A percentile compares a stretch with the other conserved stretches of the same genome.
Evolutionary conservation across 1,140 invertebrate genomes (phyloP).

Genomic region (Proales similis): DNA sequence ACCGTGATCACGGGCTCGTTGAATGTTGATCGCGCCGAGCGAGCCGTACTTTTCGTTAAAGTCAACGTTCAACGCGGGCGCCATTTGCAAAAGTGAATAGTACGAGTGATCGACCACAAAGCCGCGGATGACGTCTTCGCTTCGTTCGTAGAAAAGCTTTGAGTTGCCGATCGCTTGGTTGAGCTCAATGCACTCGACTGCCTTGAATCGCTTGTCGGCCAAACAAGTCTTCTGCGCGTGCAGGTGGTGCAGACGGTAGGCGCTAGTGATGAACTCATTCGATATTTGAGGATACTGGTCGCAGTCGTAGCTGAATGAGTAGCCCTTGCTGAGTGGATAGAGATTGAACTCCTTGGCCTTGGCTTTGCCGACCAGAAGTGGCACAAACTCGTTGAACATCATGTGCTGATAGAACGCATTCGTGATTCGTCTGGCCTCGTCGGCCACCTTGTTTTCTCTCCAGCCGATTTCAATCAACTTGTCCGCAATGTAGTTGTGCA

Average conservation of each 20-base stretch:
- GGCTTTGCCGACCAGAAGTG: constrained; percentile 68
- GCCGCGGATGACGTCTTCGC: constrained; percentile 53
- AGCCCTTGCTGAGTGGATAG: constrained; percentile 58
- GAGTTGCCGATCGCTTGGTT: constrained; percentile 55
- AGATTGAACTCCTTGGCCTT: constrained; percentile 56
- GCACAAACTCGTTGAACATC: constrained; percentile 86
- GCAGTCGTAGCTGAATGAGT: constrained; percentile 65
- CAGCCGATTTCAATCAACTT: constrained; percentile 33
- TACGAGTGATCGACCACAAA: background rate
- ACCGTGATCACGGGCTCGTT: constrained; percentile 59
- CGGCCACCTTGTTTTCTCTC: constrained; percentile 43
- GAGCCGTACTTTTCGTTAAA: background rate
- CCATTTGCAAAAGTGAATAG: background rate
- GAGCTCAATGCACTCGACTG: constrained; percentile 57
- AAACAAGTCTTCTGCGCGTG: background rate
- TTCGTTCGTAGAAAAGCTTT: background rate
- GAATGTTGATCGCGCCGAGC: constrained; percentile 86
- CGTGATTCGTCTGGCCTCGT: constrained; percentile 76
- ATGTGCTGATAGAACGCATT: constrained; percentile 85
- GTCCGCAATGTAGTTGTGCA: constrained; percentile 42
- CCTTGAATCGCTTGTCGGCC: background rate
- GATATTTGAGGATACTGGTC: constrained; percentile 69
- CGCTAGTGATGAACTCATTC: constrained; percentile 32
- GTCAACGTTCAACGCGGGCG: constrained; percentile 2
- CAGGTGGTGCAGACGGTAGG: constrained; percentile 55